Conservation (phyloP, 2,888 invertebrate genomes). For the Tachina grossa region DNA sequence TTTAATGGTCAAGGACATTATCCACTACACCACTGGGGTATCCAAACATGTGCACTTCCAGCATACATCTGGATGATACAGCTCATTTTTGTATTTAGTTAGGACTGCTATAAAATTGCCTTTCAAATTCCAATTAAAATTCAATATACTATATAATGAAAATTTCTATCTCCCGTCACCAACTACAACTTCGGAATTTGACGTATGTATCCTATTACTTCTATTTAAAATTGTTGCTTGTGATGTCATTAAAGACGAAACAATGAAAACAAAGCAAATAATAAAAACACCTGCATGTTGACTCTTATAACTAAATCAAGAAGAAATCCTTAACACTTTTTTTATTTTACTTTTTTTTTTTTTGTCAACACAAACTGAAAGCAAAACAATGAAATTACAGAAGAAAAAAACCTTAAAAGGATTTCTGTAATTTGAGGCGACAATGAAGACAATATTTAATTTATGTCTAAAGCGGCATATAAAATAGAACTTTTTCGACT, state of each 20-base stretch:
- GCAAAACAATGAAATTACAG: background rate
- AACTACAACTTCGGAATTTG: slow-evolving; percentile 7
- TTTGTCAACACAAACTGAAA: slow-evolving; percentile 14
- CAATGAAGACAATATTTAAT: slow-evolving; percentile 72
- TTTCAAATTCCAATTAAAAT: slow-evolving; percentile 14
- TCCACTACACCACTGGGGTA: no score
- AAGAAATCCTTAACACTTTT: slow-evolving; percentile 57
- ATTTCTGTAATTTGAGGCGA: slow-evolving; percentile 72
- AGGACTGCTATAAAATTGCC: background rate
- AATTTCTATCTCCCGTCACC: slow-evolving; percentile 21
- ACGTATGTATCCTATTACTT: slow-evolving; percentile 24
- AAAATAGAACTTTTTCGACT: slow-evolving; percentile 61
- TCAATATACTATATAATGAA: background rate
- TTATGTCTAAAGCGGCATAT: slow-evolving; percentile 69
- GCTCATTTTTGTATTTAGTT: background rate
- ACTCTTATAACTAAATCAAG: slow-evolving; percentile 61
- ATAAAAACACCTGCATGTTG: slow-evolving; percentile 61
- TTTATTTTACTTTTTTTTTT: background rate
- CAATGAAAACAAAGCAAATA: slow-evolving; percentile 19
- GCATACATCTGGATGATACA: background rate
- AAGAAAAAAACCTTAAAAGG: slow-evolving; percentile 71
- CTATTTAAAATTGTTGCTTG: slow-evolving; percentile 30
- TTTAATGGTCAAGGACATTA: no score
- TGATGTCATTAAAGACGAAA: slow-evolving; percentile 47
- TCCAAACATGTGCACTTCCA: no score